These are phyloP conservation scores for Acanthosepion pharaonis DNA, from an alignment of 2,888 invertebrate genomes.

Conservation along the genomic window DNA sequence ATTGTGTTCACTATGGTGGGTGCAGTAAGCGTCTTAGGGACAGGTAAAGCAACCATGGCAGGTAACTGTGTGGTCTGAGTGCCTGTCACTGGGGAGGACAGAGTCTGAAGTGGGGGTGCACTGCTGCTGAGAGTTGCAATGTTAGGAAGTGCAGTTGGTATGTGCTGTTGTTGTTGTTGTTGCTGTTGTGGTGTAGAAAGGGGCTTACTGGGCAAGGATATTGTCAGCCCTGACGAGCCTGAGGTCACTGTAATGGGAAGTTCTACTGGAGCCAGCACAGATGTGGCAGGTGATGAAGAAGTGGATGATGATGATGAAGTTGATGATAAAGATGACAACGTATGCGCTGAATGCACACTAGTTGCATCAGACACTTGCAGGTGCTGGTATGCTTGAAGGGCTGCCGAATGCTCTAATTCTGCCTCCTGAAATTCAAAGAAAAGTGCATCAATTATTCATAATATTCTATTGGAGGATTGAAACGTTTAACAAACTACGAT, in stretches of 20 bases:
- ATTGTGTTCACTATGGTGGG: not conserved
- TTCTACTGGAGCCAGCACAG: conserved; percentile 34
- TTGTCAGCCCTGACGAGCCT: not conserved
- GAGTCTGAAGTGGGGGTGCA: conserved; percentile 25
- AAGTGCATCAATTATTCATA: not conserved
- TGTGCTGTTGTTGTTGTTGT: not conserved
- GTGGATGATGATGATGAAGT: conserved; percentile 37
- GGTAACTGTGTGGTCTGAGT: not conserved
- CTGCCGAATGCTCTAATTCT: conserved; percentile 50
- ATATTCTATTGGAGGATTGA: not conserved
- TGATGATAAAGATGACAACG: conserved; percentile 46
- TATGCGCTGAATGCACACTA: not conserved
- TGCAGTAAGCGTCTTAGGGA: not conserved
- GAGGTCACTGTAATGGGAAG: not conserved
- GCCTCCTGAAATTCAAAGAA: conserved; percentile 48
- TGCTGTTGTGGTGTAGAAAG: not conserved
- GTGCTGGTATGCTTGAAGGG: conserved; percentile 47
- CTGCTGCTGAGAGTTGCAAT: conserved; percentile 36
- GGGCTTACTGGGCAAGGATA: conserved; percentile 37
- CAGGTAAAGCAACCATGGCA: not conserved
- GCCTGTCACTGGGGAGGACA: not conserved
- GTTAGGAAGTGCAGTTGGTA: not conserved
- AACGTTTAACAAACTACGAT: not conserved
- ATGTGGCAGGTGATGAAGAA: conserved; percentile 24
- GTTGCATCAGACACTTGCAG: conserved; percentile 35